Conservation (phyloP, 1,140 invertebrate species). For the Euura saliciscinereae region DNA sequence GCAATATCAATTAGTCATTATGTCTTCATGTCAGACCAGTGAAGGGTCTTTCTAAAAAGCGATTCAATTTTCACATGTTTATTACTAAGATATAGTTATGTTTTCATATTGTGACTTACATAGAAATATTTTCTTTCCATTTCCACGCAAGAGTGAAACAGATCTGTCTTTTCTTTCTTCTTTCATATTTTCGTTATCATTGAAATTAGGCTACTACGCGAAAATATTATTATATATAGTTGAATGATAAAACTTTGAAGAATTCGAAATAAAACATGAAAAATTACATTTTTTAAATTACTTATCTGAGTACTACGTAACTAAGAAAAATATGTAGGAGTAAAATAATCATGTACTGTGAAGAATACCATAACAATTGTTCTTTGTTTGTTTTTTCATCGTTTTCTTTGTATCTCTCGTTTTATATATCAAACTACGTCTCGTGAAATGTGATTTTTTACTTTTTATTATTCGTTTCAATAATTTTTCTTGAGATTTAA, state of each 20-base stretch:
- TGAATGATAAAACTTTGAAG: no score
- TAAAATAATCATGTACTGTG: no score
- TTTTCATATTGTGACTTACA: neutral
- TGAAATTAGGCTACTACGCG: no score
- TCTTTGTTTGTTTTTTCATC: neutral
- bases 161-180: no score
- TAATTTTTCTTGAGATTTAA: neutral
- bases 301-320: no score
- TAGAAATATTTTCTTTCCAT: neutral
- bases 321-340: no score
- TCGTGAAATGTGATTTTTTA: neutral
- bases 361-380: neutral
- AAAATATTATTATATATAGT: no score
- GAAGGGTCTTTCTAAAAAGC: constrained; percentile 3
- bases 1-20: neutral
- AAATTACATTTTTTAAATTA: no score
- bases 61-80: neutral
- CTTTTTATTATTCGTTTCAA: no score
- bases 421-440: neutral
- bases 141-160: neutral
- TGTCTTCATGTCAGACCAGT: neutral
- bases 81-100: neutral
- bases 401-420: neutral
- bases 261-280: no score
- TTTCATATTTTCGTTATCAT: no score